Base-by-base conservation (phyloP, 2,888 invertebrate species). In the Drosophila melanosoma region DNA sequence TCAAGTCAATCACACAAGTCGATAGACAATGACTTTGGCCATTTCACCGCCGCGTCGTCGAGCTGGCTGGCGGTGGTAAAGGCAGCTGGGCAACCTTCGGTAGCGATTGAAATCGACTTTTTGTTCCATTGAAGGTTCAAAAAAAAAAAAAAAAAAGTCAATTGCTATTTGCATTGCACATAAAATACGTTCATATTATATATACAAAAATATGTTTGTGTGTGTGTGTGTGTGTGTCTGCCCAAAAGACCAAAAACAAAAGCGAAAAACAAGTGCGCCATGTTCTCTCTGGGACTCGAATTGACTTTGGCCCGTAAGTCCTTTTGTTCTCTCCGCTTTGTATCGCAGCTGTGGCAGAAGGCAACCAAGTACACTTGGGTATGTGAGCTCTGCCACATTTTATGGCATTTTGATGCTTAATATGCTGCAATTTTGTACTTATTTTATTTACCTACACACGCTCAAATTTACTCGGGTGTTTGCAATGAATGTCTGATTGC, bases 401-500 rank as follows among this genome's bases (percentile, higher is more conserved):
- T 74, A 90, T 79, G 79, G 89, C 76, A 84, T 90, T 90, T 87
- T 89, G 74, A 81, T 83, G 85, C 85, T 74, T 87, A 86, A 90
- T 86, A 83, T 81, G 67, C 79, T 74, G 79, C 85, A 81, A 86
- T 86, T 89, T 87, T 72, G 69, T 87, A 87, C 76, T 84, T 89
- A 90, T 87, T 90, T 90, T 90, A 90, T 83, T 89, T 79, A 73
- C 71, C 56, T 66, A 56, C 56, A 60, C 58, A 36, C 67, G 36
- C 66, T 36, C 48, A 52, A 48, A 62, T 48, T 49, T 38, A 63
- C 42, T 52, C 67, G 57, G 38, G 23, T 61, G 40, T 49, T 52
- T 29, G 23, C 40, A 32, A 51, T 67, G 78, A 86, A 72, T 74
- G 70, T 74, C 70, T 88, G 87, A 90, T 79, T 79, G 71, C 57